These are phyloP conservation scores for Amazona vittata DNA, from an alignment of 2,113 vertebrate species.

Conservation along the genomic window DNA sequence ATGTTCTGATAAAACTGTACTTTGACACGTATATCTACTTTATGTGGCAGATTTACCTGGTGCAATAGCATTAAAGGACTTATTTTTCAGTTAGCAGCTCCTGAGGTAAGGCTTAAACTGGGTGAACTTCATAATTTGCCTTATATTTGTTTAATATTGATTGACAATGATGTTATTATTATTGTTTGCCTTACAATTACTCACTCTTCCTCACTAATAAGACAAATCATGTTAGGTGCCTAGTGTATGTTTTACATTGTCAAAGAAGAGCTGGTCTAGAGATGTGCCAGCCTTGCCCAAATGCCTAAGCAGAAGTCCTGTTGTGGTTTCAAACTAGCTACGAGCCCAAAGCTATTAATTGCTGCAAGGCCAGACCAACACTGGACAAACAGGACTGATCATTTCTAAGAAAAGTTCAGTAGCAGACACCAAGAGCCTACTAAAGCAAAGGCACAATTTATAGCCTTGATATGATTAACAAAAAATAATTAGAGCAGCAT, in stretches of 20 bases:
- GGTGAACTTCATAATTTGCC: not conserved
- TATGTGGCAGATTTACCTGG: not conserved
- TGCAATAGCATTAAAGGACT: not conserved
- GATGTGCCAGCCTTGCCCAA: not conserved
- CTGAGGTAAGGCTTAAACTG: not conserved
- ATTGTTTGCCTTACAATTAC: not conserved
- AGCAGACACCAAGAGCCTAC: not conserved
- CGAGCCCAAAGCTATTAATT: not conserved
- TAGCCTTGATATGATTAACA: not conserved
- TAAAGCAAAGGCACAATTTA: not conserved
- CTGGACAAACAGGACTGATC: not conserved
- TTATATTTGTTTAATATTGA: not conserved
- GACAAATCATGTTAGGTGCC: not conserved
- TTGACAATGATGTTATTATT: not conserved
- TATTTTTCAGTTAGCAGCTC: not conserved
- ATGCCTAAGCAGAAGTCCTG: no score
- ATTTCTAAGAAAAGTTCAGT: not conserved
- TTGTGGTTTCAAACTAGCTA: not conserved
- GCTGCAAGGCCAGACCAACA: not conserved
- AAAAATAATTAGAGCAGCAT: not conserved
- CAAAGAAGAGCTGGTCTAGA: not conserved
- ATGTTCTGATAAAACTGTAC: not conserved
- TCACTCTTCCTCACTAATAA: not conserved
- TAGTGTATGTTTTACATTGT: not conserved
- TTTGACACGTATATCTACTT: not conserved